Evolutionary conservation across 2,888 invertebrate genomes (phyloP), one percentile per base, ranked within the genome.

Genomic region (Choreutis nemorana): DNA sequence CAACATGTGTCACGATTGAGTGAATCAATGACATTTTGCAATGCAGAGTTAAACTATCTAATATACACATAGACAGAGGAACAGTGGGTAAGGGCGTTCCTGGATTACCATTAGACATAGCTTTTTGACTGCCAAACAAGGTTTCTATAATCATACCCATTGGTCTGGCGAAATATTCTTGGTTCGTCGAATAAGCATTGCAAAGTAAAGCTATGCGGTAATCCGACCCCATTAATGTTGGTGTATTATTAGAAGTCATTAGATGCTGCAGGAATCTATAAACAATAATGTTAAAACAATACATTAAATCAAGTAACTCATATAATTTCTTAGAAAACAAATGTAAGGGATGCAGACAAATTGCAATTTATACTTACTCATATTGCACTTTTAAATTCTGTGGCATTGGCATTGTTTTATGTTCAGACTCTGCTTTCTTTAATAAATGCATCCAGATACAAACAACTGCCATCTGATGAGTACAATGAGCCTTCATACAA

Each of bases 381-480:
- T 91, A 86, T 55, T 94, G 94, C 33, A 85, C 84, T 67, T 90
- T 89, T 6, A 95, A 77, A 23, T 91, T 89, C 41, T 85, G 85
- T 0, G 94, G 94, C 56, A 94, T 85, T 0, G 89, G 87, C 52
- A 93, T 86, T 41, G 87, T 90, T 37, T 87, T 84, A 50, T 89
- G 89, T 55, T 95, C 95, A 2, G 87, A 81, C 57, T 94, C 91
- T 1, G 96, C 96, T 71, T 97, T 97, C 58, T 93, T 95, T 45
- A 94, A 83, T 35, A 97, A 81, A 70, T 97, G 96, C 60, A 97
- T 93, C 96, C 97, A 97, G 57, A 97, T 96, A 51, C 95, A 96
- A 7, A 94, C 92, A 37, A 93, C 90, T 0, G 97, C 95, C 90
- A 97, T 91, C 60, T 91, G 90, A 55, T 91, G 88, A 4, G 92